These are phyloP conservation scores for Dinocampus coccinellae DNA, from an alignment of 2,888 invertebrate species.

Conservation along the genomic window DNA sequence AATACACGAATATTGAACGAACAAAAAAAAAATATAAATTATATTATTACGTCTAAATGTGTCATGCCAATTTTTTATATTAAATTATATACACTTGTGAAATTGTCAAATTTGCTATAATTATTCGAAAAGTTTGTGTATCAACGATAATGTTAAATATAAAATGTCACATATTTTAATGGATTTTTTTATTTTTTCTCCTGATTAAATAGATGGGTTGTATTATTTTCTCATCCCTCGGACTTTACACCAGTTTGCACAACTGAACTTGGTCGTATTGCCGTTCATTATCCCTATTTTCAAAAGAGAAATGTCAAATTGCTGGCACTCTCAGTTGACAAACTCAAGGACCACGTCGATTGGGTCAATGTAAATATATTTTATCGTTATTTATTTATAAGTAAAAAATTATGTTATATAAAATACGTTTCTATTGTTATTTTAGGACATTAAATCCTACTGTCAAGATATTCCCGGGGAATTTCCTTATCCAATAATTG, in stretches of 20 bases:
- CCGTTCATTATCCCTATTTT: slow-evolving; percentile 79
- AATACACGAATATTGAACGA: too few species aligned
- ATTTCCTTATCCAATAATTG: slow-evolving; percentile 87
- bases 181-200: too few species aligned
- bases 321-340: slow-evolving; percentile 85
- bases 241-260: slow-evolving; percentile 94
- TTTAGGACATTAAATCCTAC: slow-evolving; percentile 78
- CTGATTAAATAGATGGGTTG: slow-evolving; percentile 79
- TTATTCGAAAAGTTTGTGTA: not conserved
- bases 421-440: slow-evolving; percentile 1
- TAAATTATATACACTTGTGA: not conserved
- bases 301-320: slow-evolving; percentile 80
- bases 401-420: not conserved
- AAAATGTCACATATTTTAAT: too few species aligned
- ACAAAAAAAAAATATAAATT: too few species aligned
- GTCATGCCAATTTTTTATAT: too few species aligned
- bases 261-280: slow-evolving; percentile 84
- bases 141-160: too few species aligned
- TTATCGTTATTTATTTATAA: not conserved
- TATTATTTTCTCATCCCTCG: slow-evolving; percentile 89
- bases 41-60: too few species aligned
- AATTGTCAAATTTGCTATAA: not conserved
- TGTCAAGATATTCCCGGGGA: slow-evolving; percentile 79
- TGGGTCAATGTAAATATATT: slow-evolving; percentile 77
- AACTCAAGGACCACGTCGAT: slow-evolving; percentile 78